Conservation (phyloP, 2,113 vertebrate genomes). For the Orientallactaga bullata region DNA sequence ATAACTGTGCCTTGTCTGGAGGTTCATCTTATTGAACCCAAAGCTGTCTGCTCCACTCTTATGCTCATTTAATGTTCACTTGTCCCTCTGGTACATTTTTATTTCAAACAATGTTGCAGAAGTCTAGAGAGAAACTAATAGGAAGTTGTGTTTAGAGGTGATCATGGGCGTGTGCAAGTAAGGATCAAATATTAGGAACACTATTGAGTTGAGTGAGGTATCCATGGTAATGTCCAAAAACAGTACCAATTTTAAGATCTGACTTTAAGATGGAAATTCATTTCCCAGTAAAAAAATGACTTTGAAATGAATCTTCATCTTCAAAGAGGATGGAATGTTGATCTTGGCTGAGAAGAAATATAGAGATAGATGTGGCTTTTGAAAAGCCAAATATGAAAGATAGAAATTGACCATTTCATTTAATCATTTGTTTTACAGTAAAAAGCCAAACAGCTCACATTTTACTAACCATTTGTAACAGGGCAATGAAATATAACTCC, state of each 20-base stretch:
- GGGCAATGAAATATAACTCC: neutral
- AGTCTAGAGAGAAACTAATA: neutral
- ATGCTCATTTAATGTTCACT: too few relatives aligned
- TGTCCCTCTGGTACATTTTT: neutral
- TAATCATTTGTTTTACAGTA: constrained; percentile 19
- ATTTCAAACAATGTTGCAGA: neutral
- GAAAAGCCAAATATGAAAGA: constrained; percentile 12
- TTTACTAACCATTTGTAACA: neutral
- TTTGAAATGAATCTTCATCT: neutral
- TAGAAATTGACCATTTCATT: neutral
- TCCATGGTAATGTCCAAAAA: neutral
- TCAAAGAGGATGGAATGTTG: neutral
- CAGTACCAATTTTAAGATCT: neutral
- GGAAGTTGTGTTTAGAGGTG: neutral
- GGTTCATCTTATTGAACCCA: too few relatives aligned
- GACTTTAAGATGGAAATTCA: constrained; percentile 29
- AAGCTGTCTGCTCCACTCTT: too few relatives aligned
- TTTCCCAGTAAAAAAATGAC: neutral
- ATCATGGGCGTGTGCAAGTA: neutral
- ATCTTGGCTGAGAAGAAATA: neutral
- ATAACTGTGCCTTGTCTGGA: too few relatives aligned
- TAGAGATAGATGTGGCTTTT: neutral
- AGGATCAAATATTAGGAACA: neutral
- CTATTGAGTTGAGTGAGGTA: neutral
- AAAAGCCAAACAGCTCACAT: neutral